phyloP scores from a whole-genome alignment of 2,888 invertebrate genomes.

The Caenorhabditis doughertyi region DNA sequence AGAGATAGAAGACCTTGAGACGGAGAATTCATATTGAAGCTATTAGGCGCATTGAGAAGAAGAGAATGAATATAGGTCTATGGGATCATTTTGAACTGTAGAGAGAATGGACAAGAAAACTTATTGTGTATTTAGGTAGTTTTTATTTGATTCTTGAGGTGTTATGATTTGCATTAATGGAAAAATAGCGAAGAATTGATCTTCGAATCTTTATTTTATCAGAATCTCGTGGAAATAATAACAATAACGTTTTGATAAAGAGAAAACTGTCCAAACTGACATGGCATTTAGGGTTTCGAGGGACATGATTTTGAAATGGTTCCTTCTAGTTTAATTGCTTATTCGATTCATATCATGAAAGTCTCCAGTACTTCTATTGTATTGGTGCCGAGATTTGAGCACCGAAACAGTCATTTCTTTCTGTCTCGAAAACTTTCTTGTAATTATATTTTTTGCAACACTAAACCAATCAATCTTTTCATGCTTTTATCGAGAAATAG shows the following conservation, averaged over 20 bases:
- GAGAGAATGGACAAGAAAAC: slow-evolving; percentile 10
- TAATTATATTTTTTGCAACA: background rate
- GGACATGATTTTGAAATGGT: no score
- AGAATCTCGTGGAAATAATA: background rate
- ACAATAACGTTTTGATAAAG: no score
- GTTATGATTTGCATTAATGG: background rate
- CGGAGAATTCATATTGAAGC: slow-evolving; percentile 52
- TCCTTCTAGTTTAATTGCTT: no score
- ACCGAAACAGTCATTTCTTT: background rate
- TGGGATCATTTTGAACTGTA: slow-evolving; percentile 40
- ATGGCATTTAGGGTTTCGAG: no score
- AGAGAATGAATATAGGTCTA: slow-evolving; percentile 55
- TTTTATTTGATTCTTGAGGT: slow-evolving; percentile 5
- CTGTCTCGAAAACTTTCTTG: no score
- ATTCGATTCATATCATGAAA: no score
- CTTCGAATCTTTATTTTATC: background rate
- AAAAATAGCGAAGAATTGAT: background rate
- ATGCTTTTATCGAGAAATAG: background rate
- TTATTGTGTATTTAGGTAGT: slow-evolving; percentile 17
- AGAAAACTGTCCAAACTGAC: no score
- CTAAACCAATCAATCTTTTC: slow-evolving; percentile 10
- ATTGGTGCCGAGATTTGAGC: no score
- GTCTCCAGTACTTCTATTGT: background rate
- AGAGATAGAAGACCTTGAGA: slow-evolving; percentile 53
- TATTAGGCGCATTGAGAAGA: slow-evolving; percentile 38